Conservation (phyloP, 2,113 vertebrate species). For the Tragelaphus strepsiceros region DNA sequence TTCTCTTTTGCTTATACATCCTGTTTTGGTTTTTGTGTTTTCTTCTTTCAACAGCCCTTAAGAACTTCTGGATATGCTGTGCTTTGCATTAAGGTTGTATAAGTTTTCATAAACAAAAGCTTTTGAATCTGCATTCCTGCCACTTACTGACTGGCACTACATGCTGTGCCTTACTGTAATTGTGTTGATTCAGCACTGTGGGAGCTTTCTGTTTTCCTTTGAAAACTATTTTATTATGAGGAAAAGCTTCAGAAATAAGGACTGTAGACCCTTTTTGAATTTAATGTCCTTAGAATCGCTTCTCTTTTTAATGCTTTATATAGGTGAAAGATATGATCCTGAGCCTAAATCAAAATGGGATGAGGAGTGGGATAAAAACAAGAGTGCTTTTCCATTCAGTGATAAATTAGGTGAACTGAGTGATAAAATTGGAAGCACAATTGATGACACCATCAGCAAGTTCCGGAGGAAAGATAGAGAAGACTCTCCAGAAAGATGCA, state of each 20-base stretch:
- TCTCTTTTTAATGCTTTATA: slow-evolving; percentile 65
- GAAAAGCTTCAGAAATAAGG: slow-evolving; percentile 47
- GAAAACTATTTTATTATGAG: slow-evolving; percentile 60
- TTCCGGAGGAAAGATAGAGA: slow-evolving; percentile 96
- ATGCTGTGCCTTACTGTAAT: slow-evolving; percentile 58
- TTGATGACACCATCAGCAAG: slow-evolving; percentile 96
- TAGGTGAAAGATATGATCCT: slow-evolving; percentile 91
- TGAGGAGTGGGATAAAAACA: slow-evolving; percentile 95
- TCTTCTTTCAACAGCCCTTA: slow-evolving; percentile 38
- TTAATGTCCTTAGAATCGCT: slow-evolving; percentile 48
- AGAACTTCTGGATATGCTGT: slow-evolving; percentile 7
- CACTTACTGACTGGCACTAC: slow-evolving; percentile 65
- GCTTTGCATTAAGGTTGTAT: neutral
- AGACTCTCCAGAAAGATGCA: slow-evolving; percentile 95
- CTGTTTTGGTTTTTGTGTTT: slow-evolving; percentile 30
- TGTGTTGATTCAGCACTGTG: slow-evolving; percentile 65
- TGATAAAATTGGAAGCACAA: slow-evolving; percentile 98
- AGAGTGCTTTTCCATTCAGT: slow-evolving; percentile 93
- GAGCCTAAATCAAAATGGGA: slow-evolving; percentile 93
- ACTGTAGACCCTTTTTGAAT: slow-evolving; percentile 1
- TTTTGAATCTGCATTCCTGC: slow-evolving; percentile 68
- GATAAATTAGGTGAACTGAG: slow-evolving; percentile 97
- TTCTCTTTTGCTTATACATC: slow-evolving; percentile 23
- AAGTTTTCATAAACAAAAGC: slow-evolving; percentile 58
- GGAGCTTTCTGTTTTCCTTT: slow-evolving; percentile 68